Conservation (phyloP, 2,797 vertebrate genomes). For the Halcyon smyrnensis region DNA sequence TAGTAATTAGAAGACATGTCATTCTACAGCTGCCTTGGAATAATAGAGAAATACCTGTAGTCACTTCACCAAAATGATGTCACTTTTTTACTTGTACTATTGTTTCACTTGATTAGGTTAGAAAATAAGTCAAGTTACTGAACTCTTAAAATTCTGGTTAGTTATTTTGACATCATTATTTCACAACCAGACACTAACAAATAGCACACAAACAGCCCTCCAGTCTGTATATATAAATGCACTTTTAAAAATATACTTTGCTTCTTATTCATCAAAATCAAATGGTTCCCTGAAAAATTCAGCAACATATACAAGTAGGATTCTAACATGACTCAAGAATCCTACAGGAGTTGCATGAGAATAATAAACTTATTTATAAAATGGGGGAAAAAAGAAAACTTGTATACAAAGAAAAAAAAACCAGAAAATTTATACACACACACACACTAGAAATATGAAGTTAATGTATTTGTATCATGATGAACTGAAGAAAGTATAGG, state of each 20-base stretch:
- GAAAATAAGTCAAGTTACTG: not conserved
- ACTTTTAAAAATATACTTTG: accelerated
- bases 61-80: not conserved
- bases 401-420: no score
- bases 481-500: not conserved
- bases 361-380: not conserved
- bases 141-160: not conserved
- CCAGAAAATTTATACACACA: not conserved
- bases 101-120: not conserved
- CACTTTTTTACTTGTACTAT: not conserved
- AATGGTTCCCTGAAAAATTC: not conserved
- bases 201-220: not conserved
- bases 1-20: not conserved
- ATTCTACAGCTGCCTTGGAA: not conserved
- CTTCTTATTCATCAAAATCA: not conserved
- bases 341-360: not conserved
- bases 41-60: not conserved
- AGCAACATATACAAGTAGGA: accelerated
- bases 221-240: not conserved
- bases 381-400: not conserved
- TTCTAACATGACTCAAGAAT: not conserved
- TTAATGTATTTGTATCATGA: not conserved
- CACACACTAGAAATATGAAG: not conserved
- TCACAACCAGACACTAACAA: not conserved
- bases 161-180: not conserved